A percentile compares a stretch with the other conserved stretches of the same genome.
Conservation (phyloP, 2,113 vertebrate genomes). For the Corydoras maculifer region DNA sequence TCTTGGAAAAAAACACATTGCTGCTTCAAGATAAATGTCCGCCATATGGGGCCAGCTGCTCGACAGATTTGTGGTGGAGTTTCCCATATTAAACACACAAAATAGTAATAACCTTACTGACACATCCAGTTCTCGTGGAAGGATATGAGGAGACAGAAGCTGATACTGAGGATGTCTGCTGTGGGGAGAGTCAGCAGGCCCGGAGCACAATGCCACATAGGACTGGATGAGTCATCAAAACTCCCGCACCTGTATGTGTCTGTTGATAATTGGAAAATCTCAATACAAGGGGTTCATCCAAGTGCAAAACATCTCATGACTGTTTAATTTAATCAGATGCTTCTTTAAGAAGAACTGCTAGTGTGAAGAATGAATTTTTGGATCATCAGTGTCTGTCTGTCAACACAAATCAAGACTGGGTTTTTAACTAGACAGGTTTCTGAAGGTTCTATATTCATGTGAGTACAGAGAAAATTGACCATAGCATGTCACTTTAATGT, state of each 20-base stretch:
- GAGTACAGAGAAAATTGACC: no score
- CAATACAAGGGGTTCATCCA: neutral
- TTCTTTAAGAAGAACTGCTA: neutral
- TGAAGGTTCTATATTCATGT: no score
- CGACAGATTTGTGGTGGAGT: conserved; percentile 6
- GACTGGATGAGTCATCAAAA: conserved; percentile 9
- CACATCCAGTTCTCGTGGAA: neutral
- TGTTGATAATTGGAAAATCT: conserved; percentile 1
- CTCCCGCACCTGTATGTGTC: conserved; percentile 11
- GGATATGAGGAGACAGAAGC: conserved; percentile 10
- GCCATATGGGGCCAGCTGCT: conserved; percentile 3
- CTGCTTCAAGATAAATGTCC: conserved; percentile 10
- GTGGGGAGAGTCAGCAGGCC: conserved; percentile 2
- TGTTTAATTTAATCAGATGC: neutral
- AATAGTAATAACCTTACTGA: conserved; percentile 12
- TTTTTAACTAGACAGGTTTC: neutral
- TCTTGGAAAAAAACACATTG: neutral
- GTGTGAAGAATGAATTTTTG: no score
- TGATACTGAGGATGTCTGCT: conserved; percentile 3
- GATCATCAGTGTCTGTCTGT: neutral
- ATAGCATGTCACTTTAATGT: no score
- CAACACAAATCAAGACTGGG: neutral
- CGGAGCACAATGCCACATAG: conserved; percentile 1
- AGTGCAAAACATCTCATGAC: neutral
- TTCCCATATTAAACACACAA: conserved; percentile 8